Base-by-base conservation (phyloP, 2,888 invertebrate genomes). In the Pyrochroa serraticornis region DNA sequence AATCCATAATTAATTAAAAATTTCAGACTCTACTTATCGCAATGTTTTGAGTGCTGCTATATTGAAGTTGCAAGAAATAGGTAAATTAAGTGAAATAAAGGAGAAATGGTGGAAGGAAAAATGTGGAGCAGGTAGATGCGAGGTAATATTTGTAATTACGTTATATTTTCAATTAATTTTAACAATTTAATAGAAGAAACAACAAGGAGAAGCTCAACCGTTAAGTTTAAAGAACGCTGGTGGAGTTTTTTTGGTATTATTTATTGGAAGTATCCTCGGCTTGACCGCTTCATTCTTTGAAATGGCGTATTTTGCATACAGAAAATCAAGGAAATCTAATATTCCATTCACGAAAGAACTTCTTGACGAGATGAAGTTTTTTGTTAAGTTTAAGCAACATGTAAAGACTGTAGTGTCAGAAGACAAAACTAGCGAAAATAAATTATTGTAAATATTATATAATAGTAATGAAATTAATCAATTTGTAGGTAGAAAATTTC, bases 31-130 rank as follows among this genome's bases (percentile, higher is more conserved):
- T 0, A 82, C 84, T 51, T 93, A 90, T 76, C 84, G 92, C 34
- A 89, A 91, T 72, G 83, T 84, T 22, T 81, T 95, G 52, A 93
- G 91, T 72, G 86, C 90, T 69, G 92, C 92, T 39, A 87, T 96
- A 60, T 82, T 95, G 58, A 88, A 87, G 74, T 82, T 96, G 52
- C 95, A 95, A 81, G 95, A 96, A 80, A 85, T 85, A 52, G 94
- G 95, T 13, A 82, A 84, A 60, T 83, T 96, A 58, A 87, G 87
- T 12, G 83, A 84, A 67, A 83, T 95, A 80, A 93, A 93, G 80
- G 86, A 88, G 55, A 89, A 88, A 74, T 96, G 95, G 95, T 96
- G 95, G 95, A 89, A 90, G 74, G 90, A 92, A 78, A 89, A 88
- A 78, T 82, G 89, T 63, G 91, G 89, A 9, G 90, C 89, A 34